Percentiles rank a stretch among this genome's conserved stretches.
These are phyloP conservation scores for Phalacrocorax carbo DNA, from an alignment of 2,113 vertebrate genomes.

Conservation along the genomic window DNA sequence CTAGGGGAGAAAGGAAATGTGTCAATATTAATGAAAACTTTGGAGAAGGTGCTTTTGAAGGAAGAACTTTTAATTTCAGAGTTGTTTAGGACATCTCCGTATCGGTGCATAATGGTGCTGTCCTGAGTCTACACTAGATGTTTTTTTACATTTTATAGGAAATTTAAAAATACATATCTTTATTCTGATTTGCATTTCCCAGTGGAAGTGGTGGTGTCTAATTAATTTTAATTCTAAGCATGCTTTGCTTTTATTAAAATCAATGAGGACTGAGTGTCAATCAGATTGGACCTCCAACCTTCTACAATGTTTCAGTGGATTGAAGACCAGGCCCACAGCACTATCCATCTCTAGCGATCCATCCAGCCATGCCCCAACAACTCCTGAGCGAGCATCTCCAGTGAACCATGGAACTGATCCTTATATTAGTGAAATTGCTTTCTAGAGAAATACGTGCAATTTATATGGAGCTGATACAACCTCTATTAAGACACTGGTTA, in stretches of 20 bases:
- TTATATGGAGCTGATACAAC: constrained; percentile 24
- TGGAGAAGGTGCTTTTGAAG: background rate
- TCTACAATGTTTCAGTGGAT: background rate
- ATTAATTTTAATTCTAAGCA: background rate
- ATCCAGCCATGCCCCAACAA: background rate
- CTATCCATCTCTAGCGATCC: background rate
- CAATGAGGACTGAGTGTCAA: background rate
- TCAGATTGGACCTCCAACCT: background rate
- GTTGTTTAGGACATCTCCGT: background rate
- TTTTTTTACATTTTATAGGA: background rate
- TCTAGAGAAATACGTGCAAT: constrained; percentile 30
- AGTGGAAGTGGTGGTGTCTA: background rate
- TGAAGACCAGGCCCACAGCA: background rate
- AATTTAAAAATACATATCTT: background rate
- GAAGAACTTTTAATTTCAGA: background rate
- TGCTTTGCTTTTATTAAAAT: background rate
- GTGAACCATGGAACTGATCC: constrained; percentile 28
- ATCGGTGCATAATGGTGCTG: background rate
- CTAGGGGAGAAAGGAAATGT: background rate
- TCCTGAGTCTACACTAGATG: background rate
- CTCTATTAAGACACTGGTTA: constrained; percentile 31
- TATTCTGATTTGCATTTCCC: background rate
- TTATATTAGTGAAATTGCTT: constrained; percentile 39
- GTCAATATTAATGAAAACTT: background rate
- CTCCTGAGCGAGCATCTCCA: background rate